Conservation (phyloP, 2,888 invertebrate species). For the Eilema griseolum region DNA sequence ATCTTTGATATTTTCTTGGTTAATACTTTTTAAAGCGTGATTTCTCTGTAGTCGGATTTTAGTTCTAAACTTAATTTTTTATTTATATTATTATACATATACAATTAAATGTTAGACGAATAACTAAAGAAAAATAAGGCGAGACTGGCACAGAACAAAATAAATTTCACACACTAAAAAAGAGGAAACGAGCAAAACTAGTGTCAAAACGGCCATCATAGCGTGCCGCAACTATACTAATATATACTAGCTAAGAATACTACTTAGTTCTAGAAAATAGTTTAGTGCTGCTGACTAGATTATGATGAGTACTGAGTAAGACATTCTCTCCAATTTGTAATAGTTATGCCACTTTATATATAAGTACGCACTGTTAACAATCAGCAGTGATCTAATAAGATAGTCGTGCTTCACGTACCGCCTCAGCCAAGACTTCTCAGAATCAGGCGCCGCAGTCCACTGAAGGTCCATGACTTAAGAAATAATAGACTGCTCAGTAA, state of each 20-base stretch:
- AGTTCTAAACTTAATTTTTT: too few species aligned
- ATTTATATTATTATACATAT: too few species aligned
- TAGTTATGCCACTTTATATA: slow-evolving; percentile 23
- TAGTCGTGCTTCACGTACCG: slow-evolving; percentile 10
- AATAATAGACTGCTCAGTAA: not conserved
- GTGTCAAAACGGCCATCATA: too few species aligned
- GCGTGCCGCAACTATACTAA: too few species aligned
- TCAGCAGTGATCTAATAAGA: slow-evolving; percentile 10
- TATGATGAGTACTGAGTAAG: slow-evolving; percentile 9
- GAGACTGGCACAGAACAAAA: too few species aligned
- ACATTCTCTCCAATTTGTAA: slow-evolving; percentile 13
- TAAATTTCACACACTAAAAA: too few species aligned
- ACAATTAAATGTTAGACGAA: too few species aligned
- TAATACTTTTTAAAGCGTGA: too few species aligned
- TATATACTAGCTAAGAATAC: not conserved
- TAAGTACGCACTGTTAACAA: slow-evolving; percentile 10
- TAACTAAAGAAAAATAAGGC: too few species aligned
- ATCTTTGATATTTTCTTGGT: too few species aligned
- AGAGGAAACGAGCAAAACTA: too few species aligned
- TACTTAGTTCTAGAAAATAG: not conserved
- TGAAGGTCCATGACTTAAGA: slow-evolving; percentile 9
- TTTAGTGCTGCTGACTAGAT: not conserved
- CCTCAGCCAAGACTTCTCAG: slow-evolving; percentile 1
- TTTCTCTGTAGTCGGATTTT: too few species aligned
- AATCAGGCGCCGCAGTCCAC: not conserved